A percentile compares a stretch with the other conserved stretches of the same genome.
Evolutionary conservation across 1,140 invertebrate genomes (phyloP).

Genomic region (Neotoxoptera formosana): DNA sequence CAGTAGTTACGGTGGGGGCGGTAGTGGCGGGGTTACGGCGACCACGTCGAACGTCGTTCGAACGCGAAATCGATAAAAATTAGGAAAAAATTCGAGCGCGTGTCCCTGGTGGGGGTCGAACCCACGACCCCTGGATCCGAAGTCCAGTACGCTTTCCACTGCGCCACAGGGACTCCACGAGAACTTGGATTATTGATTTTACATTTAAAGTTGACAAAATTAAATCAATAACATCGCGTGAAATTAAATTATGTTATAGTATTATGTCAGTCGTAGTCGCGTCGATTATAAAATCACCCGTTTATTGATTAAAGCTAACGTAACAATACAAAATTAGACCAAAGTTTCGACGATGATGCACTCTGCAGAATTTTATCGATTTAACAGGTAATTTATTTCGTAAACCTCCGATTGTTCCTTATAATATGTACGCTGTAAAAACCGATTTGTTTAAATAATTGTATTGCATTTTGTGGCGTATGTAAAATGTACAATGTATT

Average conservation of each 20-base stretch:
- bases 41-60: not conserved
- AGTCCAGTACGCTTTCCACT: slow-evolving; percentile 73
- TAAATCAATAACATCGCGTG: not conserved
- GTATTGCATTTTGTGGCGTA: too few relatives aligned
- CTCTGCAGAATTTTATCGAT: too few relatives aligned
- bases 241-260: not conserved
- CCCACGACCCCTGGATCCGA: slow-evolving; percentile 74
- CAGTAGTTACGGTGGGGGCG: not conserved
- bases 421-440: too few relatives aligned
- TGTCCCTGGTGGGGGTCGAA: slow-evolving; percentile 73
- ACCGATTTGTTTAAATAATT: too few relatives aligned
- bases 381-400: too few relatives aligned
- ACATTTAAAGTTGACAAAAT: not conserved
- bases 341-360: not conserved
- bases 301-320: not conserved
- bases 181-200: not conserved
- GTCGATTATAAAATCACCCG: not conserved
- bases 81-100: not conserved
- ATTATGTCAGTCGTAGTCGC: not conserved
- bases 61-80: not conserved
- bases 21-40: not conserved
- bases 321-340: not conserved
- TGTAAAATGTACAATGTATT: too few relatives aligned
- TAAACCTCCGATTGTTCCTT: too few relatives aligned
- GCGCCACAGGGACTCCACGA: slow-evolving; percentile 68